These are phyloP conservation scores for Anseranas semipalmata DNA, from an alignment of 2,113 vertebrate species.

Conservation along the genomic window DNA sequence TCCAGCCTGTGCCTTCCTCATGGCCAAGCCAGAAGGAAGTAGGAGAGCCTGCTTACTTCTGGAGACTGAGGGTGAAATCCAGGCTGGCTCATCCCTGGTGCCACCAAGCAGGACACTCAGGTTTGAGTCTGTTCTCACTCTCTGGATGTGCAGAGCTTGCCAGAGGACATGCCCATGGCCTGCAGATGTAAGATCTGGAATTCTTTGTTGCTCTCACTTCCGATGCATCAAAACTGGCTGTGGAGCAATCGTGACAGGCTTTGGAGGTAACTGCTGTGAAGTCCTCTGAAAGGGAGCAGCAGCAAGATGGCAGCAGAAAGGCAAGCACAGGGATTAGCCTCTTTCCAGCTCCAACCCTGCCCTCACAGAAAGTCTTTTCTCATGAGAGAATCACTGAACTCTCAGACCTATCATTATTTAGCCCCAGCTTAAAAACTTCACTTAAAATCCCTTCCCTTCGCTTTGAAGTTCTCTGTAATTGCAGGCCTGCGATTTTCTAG, in stretches of 20 bases:
- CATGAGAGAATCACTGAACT: neutral
- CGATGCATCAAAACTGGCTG: neutral
- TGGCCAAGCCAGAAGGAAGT: neutral
- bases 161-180: neutral
- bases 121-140: neutral
- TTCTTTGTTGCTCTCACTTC: neutral
- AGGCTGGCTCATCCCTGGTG: neutral
- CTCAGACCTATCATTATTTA: constrained; percentile 20
- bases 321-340: neutral
- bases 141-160: neutral
- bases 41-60: neutral
- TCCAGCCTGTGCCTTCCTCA: neutral
- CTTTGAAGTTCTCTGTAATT: constrained; percentile 16
- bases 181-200: neutral
- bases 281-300: neutral
- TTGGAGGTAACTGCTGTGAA: neutral
- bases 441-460: constrained; percentile 4
- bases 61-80: neutral
- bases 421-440: neutral
- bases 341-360: neutral
- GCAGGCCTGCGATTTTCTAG: neutral
- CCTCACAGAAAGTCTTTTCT: neutral
- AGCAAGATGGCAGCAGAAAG: neutral
- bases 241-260: neutral
- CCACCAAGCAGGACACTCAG: neutral